These are phyloP conservation scores for Nowickia ferox DNA, from an alignment of 2,888 invertebrate genomes.

Conservation along the genomic window DNA sequence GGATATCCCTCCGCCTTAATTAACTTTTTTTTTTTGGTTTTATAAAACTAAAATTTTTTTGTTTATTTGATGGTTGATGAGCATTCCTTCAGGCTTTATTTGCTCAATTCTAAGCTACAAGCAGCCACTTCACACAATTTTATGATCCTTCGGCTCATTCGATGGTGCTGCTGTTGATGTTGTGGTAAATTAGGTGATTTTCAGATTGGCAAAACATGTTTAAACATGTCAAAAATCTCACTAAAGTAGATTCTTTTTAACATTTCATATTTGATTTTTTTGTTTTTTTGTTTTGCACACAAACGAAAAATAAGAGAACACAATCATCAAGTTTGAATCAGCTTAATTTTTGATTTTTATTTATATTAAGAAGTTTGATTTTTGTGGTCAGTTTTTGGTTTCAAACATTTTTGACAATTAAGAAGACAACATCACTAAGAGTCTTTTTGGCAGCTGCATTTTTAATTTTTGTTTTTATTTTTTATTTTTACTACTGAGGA, in stretches of 20 bases:
- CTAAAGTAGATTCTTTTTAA: conserved; percentile 63
- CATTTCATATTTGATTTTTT: conserved; percentile 33
- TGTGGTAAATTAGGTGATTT: conserved; percentile 79
- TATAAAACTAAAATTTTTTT: conserved; percentile 47
- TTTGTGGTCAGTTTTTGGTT: conserved; percentile 20
- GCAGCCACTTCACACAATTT: conserved; percentile 12
- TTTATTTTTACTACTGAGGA: neutral
- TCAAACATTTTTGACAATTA: conserved; percentile 68
- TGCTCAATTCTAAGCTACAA: conserved; percentile 21
- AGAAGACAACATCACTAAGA: conserved; percentile 60
- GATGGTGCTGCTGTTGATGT: conserved; percentile 64
- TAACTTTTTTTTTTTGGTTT: too few relatives aligned
- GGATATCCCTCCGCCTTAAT: conserved; percentile 7
- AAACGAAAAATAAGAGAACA: conserved; percentile 8
- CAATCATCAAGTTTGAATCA: conserved; percentile 20
- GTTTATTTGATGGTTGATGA: conserved; percentile 51
- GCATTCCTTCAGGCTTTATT: conserved; percentile 3
- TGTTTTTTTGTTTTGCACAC: conserved; percentile 21
- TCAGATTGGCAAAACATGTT: conserved; percentile 80
- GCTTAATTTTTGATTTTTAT: conserved; percentile 31
- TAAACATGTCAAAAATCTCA: conserved; percentile 73
- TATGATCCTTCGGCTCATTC: conserved; percentile 29
- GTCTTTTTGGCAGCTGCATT: conserved; percentile 71
- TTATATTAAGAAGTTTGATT: conserved; percentile 35
- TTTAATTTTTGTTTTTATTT: conserved; percentile 12